phyloP scores from a whole-genome alignment of 1,140 invertebrate species.

The Formica exsecta region DNA sequence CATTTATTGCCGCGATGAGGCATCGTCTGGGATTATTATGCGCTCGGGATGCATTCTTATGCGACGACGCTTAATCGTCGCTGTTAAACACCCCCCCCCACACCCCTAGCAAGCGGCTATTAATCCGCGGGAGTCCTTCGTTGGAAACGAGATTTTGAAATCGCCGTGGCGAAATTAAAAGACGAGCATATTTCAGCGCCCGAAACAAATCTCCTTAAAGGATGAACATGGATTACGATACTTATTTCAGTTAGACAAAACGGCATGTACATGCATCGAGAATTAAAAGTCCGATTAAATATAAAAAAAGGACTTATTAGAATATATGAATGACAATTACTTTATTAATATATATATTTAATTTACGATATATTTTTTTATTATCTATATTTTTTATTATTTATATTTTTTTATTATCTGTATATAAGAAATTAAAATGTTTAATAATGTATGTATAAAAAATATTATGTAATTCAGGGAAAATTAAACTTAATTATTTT shows the following conservation, averaged over 20 bases:
- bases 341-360: neutral
- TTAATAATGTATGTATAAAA: neutral
- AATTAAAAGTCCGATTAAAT: neutral
- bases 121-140: slow-evolving; percentile 35
- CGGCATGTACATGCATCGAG: no score
- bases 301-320: no score
- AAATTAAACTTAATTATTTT: no score
- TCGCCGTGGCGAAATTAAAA: slow-evolving; percentile 51
- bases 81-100: slow-evolving; percentile 64
- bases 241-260: neutral
- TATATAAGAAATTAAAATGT: neutral
- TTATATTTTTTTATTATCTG: neutral
- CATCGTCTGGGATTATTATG: slow-evolving; percentile 77
- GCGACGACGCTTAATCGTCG: slow-evolving; percentile 70
- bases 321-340: neutral
- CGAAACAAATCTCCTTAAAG: neutral
- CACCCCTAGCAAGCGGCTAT: neutral
- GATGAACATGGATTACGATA: neutral
- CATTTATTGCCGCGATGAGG: slow-evolving; percentile 79
- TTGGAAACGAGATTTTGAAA: slow-evolving; percentile 22
- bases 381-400: neutral
- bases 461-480: neutral
- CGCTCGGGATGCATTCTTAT: slow-evolving; percentile 73
- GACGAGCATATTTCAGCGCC: neutral
- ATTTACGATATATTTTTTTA: neutral